A percentile compares a stretch with the other conserved stretches of the same genome.
Conservation (phyloP, 37 sponge, comb jelly and placozoan genomes). For the Eunapius fragilis region DNA sequence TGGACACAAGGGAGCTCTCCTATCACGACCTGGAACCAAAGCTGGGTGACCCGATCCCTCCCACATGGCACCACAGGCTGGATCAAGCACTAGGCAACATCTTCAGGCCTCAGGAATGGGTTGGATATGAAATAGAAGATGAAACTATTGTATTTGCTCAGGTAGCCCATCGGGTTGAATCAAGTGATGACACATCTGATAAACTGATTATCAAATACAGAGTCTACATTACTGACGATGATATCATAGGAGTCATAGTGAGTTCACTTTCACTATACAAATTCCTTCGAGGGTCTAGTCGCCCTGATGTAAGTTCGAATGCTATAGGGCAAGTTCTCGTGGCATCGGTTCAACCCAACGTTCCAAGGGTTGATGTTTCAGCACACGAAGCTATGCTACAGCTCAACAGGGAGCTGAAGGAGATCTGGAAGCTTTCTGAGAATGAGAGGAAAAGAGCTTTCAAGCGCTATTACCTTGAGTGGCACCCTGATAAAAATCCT, state of each 20-base stretch:
- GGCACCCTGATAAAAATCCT: slow-evolving; percentile 42
- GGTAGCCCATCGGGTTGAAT: slow-evolving; percentile 2
- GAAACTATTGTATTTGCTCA: slow-evolving; percentile 22
- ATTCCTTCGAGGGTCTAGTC: neutral
- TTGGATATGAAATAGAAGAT: slow-evolving; percentile 35
- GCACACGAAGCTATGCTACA: neutral
- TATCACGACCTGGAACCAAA: neutral
- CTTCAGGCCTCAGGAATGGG: slow-evolving; percentile 50
- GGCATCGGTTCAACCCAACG: neutral
- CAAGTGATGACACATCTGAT: neutral
- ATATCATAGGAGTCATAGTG: neutral
- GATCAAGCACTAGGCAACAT: slow-evolving; percentile 27
- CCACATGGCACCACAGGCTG: slow-evolving; percentile 14
- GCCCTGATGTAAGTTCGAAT: neutral
- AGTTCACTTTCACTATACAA: slow-evolving; percentile 8
- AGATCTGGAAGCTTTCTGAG: slow-evolving; percentile 23
- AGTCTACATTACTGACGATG: neutral
- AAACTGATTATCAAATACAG: neutral
- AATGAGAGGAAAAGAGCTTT: slow-evolving; percentile 29
- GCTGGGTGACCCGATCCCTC: slow-evolving; percentile 31
- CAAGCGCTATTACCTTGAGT: slow-evolving; percentile 18
- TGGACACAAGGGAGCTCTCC: neutral
- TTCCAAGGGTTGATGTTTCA: neutral
- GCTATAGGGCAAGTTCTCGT: neutral
- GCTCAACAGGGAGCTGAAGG: neutral